These are phyloP conservation scores for Corythaixoides concolor DNA, from an alignment of 2,113 vertebrate genomes.

Conservation along the genomic window DNA sequence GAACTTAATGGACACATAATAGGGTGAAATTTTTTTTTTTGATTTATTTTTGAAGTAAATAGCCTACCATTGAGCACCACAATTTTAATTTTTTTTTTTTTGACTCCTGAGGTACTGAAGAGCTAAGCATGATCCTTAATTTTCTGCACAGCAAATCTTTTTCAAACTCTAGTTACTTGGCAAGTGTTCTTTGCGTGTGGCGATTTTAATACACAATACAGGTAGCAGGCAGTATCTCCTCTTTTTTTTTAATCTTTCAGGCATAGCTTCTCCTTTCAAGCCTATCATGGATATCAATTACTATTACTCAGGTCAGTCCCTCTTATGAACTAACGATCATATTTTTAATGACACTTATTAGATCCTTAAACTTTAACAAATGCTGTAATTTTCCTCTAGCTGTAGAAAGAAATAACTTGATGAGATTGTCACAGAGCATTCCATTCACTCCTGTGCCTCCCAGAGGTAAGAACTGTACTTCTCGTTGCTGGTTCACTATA, in stretches of 20 bases:
- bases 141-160: not conserved
- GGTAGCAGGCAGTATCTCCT: not conserved
- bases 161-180: not conserved
- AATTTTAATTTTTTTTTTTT: no score
- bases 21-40: not conserved
- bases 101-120: not conserved
- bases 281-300: constrained; percentile 92
- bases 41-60: not conserved
- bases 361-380: not conserved
- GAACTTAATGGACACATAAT: not conserved
- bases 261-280: constrained; percentile 96
- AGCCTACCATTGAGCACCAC: not conserved
- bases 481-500: not conserved
- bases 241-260: constrained; percentile 68
- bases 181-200: not conserved
- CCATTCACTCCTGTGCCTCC: constrained; percentile 97
- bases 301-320: constrained; percentile 93
- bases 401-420: constrained; percentile 98
- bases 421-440: constrained; percentile 97
- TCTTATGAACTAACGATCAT: not conserved
- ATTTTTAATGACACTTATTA: not conserved
- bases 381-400: constrained; percentile 76
- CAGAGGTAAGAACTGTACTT: constrained; percentile 82
- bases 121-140: not conserved
- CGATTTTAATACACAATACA: not conserved